These are phyloP conservation scores for Hermaeophaga mercurialis DNA, from an alignment of 2,888 invertebrate species.

Conservation along the genomic window DNA sequence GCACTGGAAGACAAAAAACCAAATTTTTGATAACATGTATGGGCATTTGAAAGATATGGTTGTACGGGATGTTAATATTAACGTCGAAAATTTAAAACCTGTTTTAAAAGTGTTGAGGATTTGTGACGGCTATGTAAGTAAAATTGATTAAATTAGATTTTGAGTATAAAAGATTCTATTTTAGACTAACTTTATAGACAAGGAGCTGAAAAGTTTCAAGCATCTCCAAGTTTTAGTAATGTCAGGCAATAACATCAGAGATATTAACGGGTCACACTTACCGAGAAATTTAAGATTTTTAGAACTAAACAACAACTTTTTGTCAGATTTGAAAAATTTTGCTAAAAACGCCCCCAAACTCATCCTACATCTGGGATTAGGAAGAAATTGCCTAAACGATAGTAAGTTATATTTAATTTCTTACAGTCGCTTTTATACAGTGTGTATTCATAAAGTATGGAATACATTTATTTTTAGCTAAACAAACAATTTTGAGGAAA, in stretches of 20 bases:
- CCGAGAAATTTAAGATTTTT: slow-evolving; percentile 57
- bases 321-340: slow-evolving; percentile 54
- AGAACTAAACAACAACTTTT: slow-evolving; percentile 61
- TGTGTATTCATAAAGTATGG: no score
- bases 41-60: slow-evolving; percentile 44
- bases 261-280: slow-evolving; percentile 54
- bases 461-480: no score
- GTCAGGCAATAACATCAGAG: slow-evolving; percentile 55
- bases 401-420: slow-evolving; percentile 47
- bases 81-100: slow-evolving; percentile 42
- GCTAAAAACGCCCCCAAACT: slow-evolving; percentile 52
- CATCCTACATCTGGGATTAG: slow-evolving; percentile 61
- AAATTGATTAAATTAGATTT: no score
- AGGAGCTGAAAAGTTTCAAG: slow-evolving; percentile 52
- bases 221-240: slow-evolving; percentile 59
- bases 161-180: slow-evolving; percentile 35
- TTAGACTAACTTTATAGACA: slow-evolving; percentile 62
- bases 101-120: slow-evolving; percentile 43
- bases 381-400: slow-evolving; percentile 57
- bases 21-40: slow-evolving; percentile 40
- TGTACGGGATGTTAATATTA: slow-evolving; percentile 40
- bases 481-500: no score
- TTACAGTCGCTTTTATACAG: no score
- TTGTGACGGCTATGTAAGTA: slow-evolving; percentile 43
- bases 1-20: slow-evolving; percentile 42